Conservation (phyloP, 2,113 vertebrate genomes). For the Scalopus aquaticus region DNA sequence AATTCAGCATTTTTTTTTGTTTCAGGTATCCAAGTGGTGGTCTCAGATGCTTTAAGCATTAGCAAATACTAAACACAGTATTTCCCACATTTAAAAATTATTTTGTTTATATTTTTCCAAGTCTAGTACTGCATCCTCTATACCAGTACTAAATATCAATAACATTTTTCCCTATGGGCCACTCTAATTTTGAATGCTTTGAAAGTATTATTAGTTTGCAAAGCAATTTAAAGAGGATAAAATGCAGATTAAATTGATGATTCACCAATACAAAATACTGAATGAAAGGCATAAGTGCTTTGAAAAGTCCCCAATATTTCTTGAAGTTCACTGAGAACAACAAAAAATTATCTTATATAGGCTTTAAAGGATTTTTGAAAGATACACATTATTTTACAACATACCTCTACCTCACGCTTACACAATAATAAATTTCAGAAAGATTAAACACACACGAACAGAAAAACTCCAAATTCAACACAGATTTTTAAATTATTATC, state of each 20-base stretch:
- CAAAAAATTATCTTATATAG: neutral
- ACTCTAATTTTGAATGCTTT: slow-evolving; percentile 2
- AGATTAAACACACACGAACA: neutral
- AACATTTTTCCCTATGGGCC: neutral
- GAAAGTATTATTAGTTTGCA: slow-evolving; percentile 1
- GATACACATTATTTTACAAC: neutral
- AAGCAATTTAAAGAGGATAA: slow-evolving; percentile 20
- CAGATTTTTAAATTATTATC: neutral
- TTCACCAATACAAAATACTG: neutral
- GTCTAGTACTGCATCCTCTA: neutral
- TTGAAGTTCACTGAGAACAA: neutral
- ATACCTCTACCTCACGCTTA: neutral
- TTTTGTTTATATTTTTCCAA: neutral
- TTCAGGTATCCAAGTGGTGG: neutral
- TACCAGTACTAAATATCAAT: neutral
- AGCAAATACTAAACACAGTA: neutral
- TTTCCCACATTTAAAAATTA: neutral
- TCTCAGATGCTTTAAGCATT: neutral
- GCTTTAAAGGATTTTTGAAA: neutral
- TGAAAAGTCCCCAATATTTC: neutral
- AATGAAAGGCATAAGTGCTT: neutral
- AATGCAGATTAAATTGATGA: slow-evolving; percentile 12
- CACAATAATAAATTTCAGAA: neutral
- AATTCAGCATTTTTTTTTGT: neutral
- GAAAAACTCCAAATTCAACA: neutral